Conservation (phyloP, 2,888 invertebrate genomes). For the Lordiphosa fenestrarum region DNA sequence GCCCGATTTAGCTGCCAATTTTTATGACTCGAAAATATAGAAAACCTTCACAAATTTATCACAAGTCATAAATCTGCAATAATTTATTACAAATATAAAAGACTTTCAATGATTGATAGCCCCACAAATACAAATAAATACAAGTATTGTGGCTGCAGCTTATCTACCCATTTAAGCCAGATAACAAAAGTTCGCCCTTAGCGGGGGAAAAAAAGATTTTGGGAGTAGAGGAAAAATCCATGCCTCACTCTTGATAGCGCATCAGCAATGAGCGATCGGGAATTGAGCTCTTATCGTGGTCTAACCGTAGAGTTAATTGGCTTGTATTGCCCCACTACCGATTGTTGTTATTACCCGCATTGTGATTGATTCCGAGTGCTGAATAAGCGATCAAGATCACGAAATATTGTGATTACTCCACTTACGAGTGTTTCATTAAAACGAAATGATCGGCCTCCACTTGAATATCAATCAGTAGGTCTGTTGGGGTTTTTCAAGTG, state of each 20-base stretch:
- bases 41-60: slow-evolving; percentile 51
- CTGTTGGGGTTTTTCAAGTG: slow-evolving; percentile 8
- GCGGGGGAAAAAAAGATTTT: slow-evolving; percentile 32
- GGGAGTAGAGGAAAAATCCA: slow-evolving; percentile 30
- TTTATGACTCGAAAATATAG: slow-evolving; percentile 4
- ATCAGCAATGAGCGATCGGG: slow-evolving; percentile 17
- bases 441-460: slow-evolving; percentile 33
- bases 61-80: slow-evolving; percentile 54
- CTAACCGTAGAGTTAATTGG: slow-evolving; percentile 50
- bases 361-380: slow-evolving; percentile 67
- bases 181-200: slow-evolving; percentile 26
- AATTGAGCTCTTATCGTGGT: slow-evolving; percentile 10
- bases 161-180: slow-evolving; percentile 21
- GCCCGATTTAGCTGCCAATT: slow-evolving; percentile 12
- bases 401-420: slow-evolving; percentile 54
- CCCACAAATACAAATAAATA: slow-evolving; percentile 23
- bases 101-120: slow-evolving; percentile 57
- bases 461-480: slow-evolving; percentile 59
- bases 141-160: slow-evolving; percentile 13
- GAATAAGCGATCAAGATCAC: slow-evolving; percentile 50
- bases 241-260: slow-evolving; percentile 25
- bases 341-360: slow-evolving; percentile 43
- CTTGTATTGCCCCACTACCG: slow-evolving; percentile 41
- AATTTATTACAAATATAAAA: slow-evolving; percentile 62
- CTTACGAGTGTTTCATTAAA: slow-evolving; percentile 59